These are phyloP conservation scores for Pomatostomus ruficeps DNA, from an alignment of 2,113 vertebrate genomes.

Conservation along the genomic window DNA sequence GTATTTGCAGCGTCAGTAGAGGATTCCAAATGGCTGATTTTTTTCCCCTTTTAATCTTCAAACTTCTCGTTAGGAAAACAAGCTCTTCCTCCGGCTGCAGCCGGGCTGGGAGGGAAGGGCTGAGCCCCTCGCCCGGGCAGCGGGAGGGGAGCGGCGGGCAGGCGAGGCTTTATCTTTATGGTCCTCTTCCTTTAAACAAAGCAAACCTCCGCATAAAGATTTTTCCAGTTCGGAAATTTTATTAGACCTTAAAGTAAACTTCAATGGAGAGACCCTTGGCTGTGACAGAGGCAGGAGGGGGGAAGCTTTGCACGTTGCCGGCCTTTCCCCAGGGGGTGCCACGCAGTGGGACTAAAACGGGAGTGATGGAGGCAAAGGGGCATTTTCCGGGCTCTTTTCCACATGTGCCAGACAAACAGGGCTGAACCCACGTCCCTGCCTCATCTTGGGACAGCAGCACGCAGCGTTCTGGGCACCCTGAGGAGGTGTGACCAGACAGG, in stretches of 20 bases:
- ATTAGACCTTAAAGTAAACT: constrained; percentile 32
- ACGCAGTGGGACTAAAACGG: not conserved
- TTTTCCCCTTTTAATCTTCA: constrained; percentile 56
- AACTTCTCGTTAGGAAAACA: constrained; percentile 59
- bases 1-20: constrained; percentile 68
- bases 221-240: constrained; percentile 53
- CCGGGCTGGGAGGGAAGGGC: not conserved
- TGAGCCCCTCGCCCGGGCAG: constrained; percentile 7
- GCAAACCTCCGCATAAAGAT: not conserved
- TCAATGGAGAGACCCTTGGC: constrained; percentile 33
- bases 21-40: constrained; percentile 68
- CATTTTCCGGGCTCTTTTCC: not conserved
- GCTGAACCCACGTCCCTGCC: accelerated
- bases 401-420: accelerated
- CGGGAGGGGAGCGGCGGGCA: not conserved
- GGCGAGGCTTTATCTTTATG: constrained; percentile 53
- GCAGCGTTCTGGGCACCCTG: not conserved
- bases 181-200: constrained; percentile 57
- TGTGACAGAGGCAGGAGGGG: not conserved
- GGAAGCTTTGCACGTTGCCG: accelerated
- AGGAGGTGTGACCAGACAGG: not conserved
- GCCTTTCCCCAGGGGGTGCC: not conserved
- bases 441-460: not conserved
- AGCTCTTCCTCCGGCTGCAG: not conserved
- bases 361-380: not conserved